Base-by-base conservation (phyloP, 2,888 invertebrate species). In the Lapara coniferarum region DNA sequence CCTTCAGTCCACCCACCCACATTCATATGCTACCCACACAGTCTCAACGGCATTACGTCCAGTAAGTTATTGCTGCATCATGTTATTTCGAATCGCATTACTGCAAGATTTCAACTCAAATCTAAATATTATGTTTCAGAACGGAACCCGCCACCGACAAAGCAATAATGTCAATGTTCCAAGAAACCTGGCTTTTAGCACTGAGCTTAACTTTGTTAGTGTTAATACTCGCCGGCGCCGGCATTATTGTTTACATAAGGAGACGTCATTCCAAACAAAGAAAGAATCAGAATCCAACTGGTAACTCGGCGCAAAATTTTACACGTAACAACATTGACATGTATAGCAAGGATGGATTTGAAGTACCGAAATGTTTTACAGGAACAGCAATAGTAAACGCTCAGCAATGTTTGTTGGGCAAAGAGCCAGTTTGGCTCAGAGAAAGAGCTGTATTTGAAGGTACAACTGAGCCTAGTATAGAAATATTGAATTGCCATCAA, bases 1-100 rank as follows among this genome's bases (percentile, higher is more conserved):
- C 98, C 0, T 98, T 96, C 83, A 98, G 98, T 69, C 95, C 95
- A 73, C 96, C 97, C 8, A 96, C 97, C 66, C 95, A 96, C 72
- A 93, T 97, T 69, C 95, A 96, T 76, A 96, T 97, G 94, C 95
- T 96, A 71, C 96, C 96, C 14, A 89, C 89, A 58, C 93, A 92
- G 58, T 89, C 92, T 8, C 93, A 92, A 71, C 82, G 92, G 73
- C 93, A 93, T 72, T 93, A 92, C 74, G 93, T 93, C 16, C 93
- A 93, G 93, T 93, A 78, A 87, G 91, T 89, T 53, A 44, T 69
- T 49, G 14, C 66, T 59, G n/a, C 19, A 69, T 49, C 53, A 69
- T 51, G 46, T 55, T 44, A 59, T 52, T 67, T 25, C 25, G 12
- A 58, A 19, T 49, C 25, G 49, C 25, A 53, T 44, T 57, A 25